Percentiles rank a stretch among this genome's conserved stretches.
Evolutionary conservation across 2,888 invertebrate species (phyloP).

Genomic region (Dendrolimus houi): DNA sequence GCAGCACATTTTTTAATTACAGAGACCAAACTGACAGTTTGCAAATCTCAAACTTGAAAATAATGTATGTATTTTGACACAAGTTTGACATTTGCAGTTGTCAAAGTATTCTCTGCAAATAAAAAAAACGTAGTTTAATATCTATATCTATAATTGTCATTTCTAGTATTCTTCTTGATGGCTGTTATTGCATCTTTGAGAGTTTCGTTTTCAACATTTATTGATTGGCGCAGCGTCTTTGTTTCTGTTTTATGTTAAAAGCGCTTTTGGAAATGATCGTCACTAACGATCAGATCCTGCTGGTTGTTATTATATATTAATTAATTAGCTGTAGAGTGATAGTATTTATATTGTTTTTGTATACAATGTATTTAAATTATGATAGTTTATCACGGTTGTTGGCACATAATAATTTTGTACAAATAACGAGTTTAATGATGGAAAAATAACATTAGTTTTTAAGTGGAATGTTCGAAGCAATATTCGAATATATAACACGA

Average conservation of each 20-base stretch:
- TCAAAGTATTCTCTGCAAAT: no score
- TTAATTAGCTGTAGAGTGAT: slow-evolving; percentile 38
- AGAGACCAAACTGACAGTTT: no score
- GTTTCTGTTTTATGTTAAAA: slow-evolving; percentile 30
- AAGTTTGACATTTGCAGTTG: no score
- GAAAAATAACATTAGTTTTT: slow-evolving; percentile 54
- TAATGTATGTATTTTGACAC: no score
- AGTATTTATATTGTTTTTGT: slow-evolving; percentile 63
- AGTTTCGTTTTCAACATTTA: slow-evolving; percentile 24
- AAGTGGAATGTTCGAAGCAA: slow-evolving; percentile 29
- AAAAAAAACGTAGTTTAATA: no score
- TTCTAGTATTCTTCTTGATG: no score
- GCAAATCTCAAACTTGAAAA: no score
- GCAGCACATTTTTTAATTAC: no score
- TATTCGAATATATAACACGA: slow-evolving; percentile 14
- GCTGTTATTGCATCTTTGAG: slow-evolving; percentile 7
- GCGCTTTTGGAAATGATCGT: slow-evolving; percentile 35
- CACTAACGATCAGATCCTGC: slow-evolving; percentile 30
- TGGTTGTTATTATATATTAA: slow-evolving; percentile 37
- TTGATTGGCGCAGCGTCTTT: slow-evolving; percentile 53
- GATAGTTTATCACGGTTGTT: slow-evolving; percentile 70
- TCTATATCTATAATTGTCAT: no score
- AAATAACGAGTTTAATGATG: slow-evolving; percentile 68
- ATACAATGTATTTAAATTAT: slow-evolving; percentile 55
- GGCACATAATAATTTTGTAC: slow-evolving; percentile 72